phyloP scores from a whole-genome alignment of 2,113 vertebrate genomes.

The Arenaria interpres region DNA sequence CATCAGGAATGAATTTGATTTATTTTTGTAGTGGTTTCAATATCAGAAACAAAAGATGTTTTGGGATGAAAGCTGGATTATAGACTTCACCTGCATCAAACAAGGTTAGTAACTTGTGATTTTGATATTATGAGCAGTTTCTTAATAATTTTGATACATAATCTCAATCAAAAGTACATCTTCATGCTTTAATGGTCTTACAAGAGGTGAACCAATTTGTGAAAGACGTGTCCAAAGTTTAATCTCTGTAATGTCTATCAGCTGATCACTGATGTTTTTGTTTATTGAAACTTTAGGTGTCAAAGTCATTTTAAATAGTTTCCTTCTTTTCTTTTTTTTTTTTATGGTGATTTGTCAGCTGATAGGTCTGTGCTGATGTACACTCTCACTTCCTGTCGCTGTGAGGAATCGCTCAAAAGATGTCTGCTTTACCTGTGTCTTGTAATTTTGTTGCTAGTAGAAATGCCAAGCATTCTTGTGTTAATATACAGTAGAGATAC shows the following conservation, averaged over 20 bases:
- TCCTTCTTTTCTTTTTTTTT: neutral
- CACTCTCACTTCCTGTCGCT: neutral
- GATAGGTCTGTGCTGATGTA: neutral
- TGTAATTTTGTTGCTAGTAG: conserved; percentile 14
- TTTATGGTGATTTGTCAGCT: neutral
- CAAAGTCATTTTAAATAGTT: neutral
- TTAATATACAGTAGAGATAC: neutral
- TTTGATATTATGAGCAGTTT: neutral
- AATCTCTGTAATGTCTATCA: neutral
- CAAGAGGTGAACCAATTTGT: neutral
- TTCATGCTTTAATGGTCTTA: neutral
- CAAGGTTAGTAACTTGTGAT: conserved; percentile 71
- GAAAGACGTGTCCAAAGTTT: neutral
- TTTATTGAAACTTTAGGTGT: neutral
- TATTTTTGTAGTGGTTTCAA: conserved; percentile 78
- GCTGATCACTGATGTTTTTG: neutral
- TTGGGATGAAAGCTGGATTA: conserved; percentile 88
- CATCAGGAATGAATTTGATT: neutral
- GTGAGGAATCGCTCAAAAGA: conserved; percentile 1
- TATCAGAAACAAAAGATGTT: conserved; percentile 88
- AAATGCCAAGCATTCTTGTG: neutral
- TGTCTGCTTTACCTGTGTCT: conserved; percentile 7
- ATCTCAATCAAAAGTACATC: neutral
- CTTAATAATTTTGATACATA: neutral
- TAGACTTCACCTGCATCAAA: conserved; percentile 81